Evolutionary conservation across 2,888 invertebrate genomes (phyloP).

Genomic region (Hydriomena furcata): DNA sequence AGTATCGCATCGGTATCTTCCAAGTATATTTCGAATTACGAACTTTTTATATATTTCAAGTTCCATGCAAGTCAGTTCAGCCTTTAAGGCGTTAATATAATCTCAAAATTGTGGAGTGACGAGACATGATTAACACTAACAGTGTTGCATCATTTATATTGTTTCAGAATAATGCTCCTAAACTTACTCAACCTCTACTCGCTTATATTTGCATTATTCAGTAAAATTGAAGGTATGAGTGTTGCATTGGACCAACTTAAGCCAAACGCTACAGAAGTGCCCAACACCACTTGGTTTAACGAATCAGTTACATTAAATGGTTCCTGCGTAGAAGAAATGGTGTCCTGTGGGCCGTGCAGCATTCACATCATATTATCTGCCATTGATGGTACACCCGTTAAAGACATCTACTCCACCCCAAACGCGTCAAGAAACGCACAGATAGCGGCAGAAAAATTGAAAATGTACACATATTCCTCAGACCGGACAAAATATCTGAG

Average conservation of each 20-base stretch:
- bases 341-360: conserved; percentile 61
- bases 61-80: no score
- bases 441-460: conserved; percentile 12
- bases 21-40: no score
- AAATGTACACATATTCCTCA: conserved; percentile 11
- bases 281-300: conserved; percentile 39
- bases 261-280: conserved; percentile 52
- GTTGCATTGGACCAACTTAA: conserved; percentile 81
- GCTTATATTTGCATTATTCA: conserved; percentile 95
- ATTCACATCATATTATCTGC: conserved; percentile 37
- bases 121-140: no score
- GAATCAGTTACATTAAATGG: conserved; percentile 44
- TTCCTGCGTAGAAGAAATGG: conserved; percentile 54
- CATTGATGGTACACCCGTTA: conserved; percentile 20
- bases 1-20: no score
- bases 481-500: conserved; percentile 8
- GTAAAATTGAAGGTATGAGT: conserved; percentile 92
- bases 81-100: no score
- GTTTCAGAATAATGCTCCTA: conserved; percentile 94
- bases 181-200: conserved; percentile 98
- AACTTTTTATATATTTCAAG: no score
- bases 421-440: conserved; percentile 1
- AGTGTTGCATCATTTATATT: neutral
- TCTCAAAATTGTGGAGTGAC: no score
- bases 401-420: conserved; percentile 5